Percentiles rank a stretch among this genome's conserved stretches.
These are phyloP conservation scores for Acanthornis magna DNA, from an alignment of 2,797 vertebrate species.

Conservation along the genomic window DNA sequence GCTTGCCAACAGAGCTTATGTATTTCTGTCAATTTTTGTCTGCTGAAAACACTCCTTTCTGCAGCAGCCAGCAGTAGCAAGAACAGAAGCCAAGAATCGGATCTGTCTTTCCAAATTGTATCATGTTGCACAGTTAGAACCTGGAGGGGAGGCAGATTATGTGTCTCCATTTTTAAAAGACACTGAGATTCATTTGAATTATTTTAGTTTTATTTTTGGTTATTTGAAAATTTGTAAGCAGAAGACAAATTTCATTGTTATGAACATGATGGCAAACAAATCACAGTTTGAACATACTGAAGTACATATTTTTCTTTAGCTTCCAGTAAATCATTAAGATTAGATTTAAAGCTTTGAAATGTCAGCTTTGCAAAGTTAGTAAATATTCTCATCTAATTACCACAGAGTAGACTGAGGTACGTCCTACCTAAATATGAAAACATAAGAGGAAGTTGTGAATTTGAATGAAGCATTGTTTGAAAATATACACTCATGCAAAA, in stretches of 20 bases:
- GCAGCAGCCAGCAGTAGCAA: conserved; percentile 30
- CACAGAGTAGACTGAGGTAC: not conserved
- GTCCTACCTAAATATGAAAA: not conserved
- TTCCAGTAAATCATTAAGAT: not conserved
- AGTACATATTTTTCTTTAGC: not conserved
- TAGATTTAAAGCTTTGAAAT: not conserved
- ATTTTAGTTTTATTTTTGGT: not conserved
- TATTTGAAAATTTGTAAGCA: not conserved
- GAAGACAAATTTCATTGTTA: not conserved
- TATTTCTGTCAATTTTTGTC: conserved; percentile 57
- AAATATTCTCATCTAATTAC: not conserved
- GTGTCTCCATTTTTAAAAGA: not conserved
- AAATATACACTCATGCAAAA: not conserved
- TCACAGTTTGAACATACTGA: not conserved
- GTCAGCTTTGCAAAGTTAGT: not conserved
- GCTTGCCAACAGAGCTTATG: conserved; percentile 49
- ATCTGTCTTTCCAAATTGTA: conserved; percentile 45
- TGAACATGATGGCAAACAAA: not conserved
- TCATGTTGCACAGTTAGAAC: conserved; percentile 24
- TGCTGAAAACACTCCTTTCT: conserved; percentile 49
- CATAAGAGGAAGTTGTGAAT: not conserved
- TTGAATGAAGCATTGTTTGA: not conserved
- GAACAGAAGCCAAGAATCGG: conserved; percentile 53
- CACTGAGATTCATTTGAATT: not conserved
- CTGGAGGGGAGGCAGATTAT: not conserved